phyloP scores from a whole-genome alignment of 2,797 vertebrate species.

The Cetoscarus ocellatus region DNA sequence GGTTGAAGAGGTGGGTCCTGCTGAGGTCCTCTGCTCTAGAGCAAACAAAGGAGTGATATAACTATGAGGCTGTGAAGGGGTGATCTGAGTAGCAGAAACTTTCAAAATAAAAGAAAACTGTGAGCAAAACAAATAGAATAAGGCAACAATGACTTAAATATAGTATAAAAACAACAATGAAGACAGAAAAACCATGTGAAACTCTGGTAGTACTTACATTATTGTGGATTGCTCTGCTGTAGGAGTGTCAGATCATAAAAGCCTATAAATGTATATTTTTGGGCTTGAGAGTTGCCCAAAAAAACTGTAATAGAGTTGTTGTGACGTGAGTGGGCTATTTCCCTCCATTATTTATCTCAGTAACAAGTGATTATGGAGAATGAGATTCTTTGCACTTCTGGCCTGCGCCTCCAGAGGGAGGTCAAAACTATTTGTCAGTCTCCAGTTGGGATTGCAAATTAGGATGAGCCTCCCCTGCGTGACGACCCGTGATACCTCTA shows the following conservation, averaged over 20 bases:
- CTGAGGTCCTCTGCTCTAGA: too few species aligned
- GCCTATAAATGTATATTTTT: constrained; percentile 50
- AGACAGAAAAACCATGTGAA: too few species aligned
- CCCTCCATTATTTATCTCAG: constrained; percentile 74
- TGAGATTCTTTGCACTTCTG: constrained; percentile 82
- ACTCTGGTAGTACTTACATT: too few species aligned
- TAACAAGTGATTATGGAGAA: constrained; percentile 79
- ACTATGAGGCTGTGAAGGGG: too few species aligned
- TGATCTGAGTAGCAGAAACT: too few species aligned
- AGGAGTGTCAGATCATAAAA: constrained; percentile 45
- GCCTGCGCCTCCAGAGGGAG: constrained; percentile 85
- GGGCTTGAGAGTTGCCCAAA: constrained; percentile 39
- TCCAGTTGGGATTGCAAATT: constrained; percentile 88
- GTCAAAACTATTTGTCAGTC: constrained; percentile 90
- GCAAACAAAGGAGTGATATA: too few species aligned
- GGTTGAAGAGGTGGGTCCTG: too few species aligned
- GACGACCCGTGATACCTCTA: constrained; percentile 76
- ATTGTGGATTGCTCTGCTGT: too few species aligned
- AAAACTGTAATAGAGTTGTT: constrained; percentile 55
- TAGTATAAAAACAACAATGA: too few species aligned
- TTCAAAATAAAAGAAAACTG: too few species aligned
- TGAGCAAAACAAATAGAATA: too few species aligned
- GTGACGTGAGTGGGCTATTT: constrained; percentile 69
- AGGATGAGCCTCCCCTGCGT: constrained; percentile 85
- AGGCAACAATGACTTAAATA: too few species aligned